A percentile compares a stretch with the other conserved stretches of the same genome.
Evolutionary conservation across 2,797 vertebrate genomes (phyloP).

Genomic region (Iguana delicatissima): DNA sequence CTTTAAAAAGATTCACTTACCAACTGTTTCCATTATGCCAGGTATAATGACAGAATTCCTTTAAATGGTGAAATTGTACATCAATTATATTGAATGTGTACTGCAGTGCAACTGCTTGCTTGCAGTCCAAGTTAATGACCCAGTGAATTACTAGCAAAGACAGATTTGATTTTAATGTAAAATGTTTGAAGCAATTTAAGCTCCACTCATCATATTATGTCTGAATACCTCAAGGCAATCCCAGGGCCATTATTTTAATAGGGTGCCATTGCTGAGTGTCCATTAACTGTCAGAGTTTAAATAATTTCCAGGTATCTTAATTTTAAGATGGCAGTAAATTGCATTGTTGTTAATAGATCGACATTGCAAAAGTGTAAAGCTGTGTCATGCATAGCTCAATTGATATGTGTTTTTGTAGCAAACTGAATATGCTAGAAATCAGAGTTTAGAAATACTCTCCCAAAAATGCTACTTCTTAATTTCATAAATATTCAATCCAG

Average conservation of each 20-base stretch:
- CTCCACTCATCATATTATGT: constrained; percentile 32
- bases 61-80: constrained; percentile 41
- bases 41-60: constrained; percentile 22
- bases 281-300: constrained; percentile 45
- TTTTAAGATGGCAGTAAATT: constrained; percentile 31
- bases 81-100: constrained; percentile 51
- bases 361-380: constrained; percentile 22
- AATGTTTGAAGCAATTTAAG: constrained; percentile 39
- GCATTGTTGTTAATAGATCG: constrained; percentile 41
- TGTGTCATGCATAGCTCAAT: constrained; percentile 16
- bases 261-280: constrained; percentile 20
- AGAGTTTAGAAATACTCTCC: not conserved
- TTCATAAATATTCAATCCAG: constrained; percentile 21
- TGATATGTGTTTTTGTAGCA: constrained; percentile 16
- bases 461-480: not conserved
- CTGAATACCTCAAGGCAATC: constrained; percentile 35
- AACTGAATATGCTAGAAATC: constrained; percentile 26
- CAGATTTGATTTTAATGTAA: constrained; percentile 35
- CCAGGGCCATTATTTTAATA: constrained; percentile 31
- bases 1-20: constrained; percentile 1
- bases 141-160: constrained; percentile 36
- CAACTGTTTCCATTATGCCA: constrained; percentile 42
- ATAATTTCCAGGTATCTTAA: constrained; percentile 38
- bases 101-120: constrained; percentile 35
- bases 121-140: constrained; percentile 43